Conservation (phyloP, 2,888 invertebrate species). For the Drosophila aldrichi region DNA sequence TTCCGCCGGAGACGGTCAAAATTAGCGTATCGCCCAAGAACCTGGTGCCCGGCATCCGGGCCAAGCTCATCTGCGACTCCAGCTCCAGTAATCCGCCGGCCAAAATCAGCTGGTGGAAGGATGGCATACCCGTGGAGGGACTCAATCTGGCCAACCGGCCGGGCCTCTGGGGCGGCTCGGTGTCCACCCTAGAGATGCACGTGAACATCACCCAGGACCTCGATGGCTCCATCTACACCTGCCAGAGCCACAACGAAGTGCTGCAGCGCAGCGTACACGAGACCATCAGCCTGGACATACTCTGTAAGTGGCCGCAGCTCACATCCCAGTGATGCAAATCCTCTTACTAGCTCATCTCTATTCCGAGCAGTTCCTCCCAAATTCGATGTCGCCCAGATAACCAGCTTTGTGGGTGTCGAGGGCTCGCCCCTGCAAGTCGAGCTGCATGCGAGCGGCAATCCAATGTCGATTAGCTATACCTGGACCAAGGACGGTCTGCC, state of each 20-base stretch:
- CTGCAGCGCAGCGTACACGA: slow-evolving; percentile 83
- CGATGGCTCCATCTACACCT: slow-evolving; percentile 83
- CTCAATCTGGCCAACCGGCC: slow-evolving; percentile 82
- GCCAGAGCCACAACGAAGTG: slow-evolving; percentile 84
- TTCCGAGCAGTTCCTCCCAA: slow-evolving; percentile 78
- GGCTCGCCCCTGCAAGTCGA: slow-evolving; percentile 82
- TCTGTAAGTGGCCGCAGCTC: slow-evolving; percentile 71
- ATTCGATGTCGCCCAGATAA: slow-evolving; percentile 76
- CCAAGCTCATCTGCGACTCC: slow-evolving; percentile 83
- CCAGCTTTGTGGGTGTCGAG: slow-evolving; percentile 81
- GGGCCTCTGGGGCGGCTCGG: slow-evolving; percentile 83
- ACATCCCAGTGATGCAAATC: no score
- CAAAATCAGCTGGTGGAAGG: slow-evolving; percentile 84
- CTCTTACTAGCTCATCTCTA: slow-evolving; percentile 1
- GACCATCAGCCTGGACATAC: slow-evolving; percentile 82
- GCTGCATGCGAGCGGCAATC: slow-evolving; percentile 82
- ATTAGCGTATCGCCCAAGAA: slow-evolving; percentile 82
- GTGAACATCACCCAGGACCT: slow-evolving; percentile 84
- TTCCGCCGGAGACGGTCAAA: slow-evolving; percentile 83
- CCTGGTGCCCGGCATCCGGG: slow-evolving; percentile 81
- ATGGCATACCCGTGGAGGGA: slow-evolving; percentile 83
- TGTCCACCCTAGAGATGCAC: slow-evolving; percentile 82
- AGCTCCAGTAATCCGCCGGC: slow-evolving; percentile 84
- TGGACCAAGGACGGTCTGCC: slow-evolving; percentile 84
- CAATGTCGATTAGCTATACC: slow-evolving; percentile 83